Base-by-base conservation (phyloP, 2,888 invertebrate species). In the Hirtodrosophila cameraria region DNA sequence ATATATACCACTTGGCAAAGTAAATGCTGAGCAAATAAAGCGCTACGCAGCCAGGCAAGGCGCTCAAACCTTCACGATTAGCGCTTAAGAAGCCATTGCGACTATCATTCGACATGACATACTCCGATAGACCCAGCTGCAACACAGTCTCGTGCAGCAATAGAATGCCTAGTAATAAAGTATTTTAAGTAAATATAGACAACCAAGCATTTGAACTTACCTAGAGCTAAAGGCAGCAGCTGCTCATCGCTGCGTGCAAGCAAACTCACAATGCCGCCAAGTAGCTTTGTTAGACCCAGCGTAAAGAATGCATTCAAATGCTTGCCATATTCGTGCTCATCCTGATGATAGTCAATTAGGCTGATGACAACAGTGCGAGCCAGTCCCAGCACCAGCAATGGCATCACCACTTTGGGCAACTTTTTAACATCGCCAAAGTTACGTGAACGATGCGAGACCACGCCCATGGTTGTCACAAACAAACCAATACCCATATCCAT, bases 271-370 rank as follows among this genome's bases (percentile, higher is more conserved):
- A 94, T 89, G 0, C 94, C 94, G 30, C 95, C 94, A 13, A 95
- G 86, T 1, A 97, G 88, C 91, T 96, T 97, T 12, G 97, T 94
- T 31, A 94, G 91, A 2, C 96, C 97, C 54, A 99, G 91, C 0
- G 98, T 99, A 73, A 98, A 94, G 90, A 99, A 99, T 89, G 99
- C 99, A 91, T 99, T 99, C 97, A 99, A 98, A 90, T 99, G 99
- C 0, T 95, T 93, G 0, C 99, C 99, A 92, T 99, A 99, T 90
- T 99, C 99, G 0, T 95, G 94, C 0, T 96, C 93, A 89, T 97
- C 96, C 82, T 96, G 95, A 55, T 96, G 96, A 90, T 99, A 99
- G 72, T 95, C 93, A 1, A 95, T 91, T 33, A 93, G 89, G 80
- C 93, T 92, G 1, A 92, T 93, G 0, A 95, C 89, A 11, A 94